Base-by-base conservation (phyloP, 2,888 invertebrate species). In the Monopis laevigella region DNA sequence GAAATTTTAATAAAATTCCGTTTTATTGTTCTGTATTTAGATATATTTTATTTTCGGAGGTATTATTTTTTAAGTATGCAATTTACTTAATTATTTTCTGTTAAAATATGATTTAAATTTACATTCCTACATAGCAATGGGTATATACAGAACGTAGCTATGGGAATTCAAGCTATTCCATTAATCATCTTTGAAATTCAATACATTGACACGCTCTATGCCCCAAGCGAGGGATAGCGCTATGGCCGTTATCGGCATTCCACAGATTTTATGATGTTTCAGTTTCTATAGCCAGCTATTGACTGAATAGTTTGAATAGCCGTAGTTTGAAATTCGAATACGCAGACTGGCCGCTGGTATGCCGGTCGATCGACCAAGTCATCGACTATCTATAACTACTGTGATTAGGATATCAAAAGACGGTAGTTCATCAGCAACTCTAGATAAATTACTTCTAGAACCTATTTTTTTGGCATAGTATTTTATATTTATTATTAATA, bases 171-270 rank as follows among this genome's bases (percentile, higher is more conserved):
- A 65, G 56, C 59, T 59, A 73, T 70, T 55, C 65, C 65, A 75
- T 78, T 72, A 73, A 75, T 78, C 73, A 77, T 73, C 65, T 65
- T 62, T 68, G 72, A 69, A 70, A 74, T 77, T 74, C 75, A 77
- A 78, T 74, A 77, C 75, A 74, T 70, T 62, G 72, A 72, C 73
- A 69, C 66, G 62, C 39, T 24, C 12, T 8, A 57, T 56, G 58
- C 54, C 54, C 52, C 47, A 4, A 16, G 50, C 52, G 51, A 46
- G 47, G 44, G 45, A 45, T 13, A 51, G 48, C 52, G 51, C 57
- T 54, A 51, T 56, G 47, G 55, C 59, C 62, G 59, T 63, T 64
- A 63, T 56, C 53, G 48, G 56, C 53, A 71, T 73, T 59, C 65
- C 72, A 53, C 57, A 59, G 57, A 65, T 71, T 65, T 72, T 69